Conservation (phyloP, 1,140 invertebrate genomes). For the Venustaconcha ellipsiformis region DNA sequence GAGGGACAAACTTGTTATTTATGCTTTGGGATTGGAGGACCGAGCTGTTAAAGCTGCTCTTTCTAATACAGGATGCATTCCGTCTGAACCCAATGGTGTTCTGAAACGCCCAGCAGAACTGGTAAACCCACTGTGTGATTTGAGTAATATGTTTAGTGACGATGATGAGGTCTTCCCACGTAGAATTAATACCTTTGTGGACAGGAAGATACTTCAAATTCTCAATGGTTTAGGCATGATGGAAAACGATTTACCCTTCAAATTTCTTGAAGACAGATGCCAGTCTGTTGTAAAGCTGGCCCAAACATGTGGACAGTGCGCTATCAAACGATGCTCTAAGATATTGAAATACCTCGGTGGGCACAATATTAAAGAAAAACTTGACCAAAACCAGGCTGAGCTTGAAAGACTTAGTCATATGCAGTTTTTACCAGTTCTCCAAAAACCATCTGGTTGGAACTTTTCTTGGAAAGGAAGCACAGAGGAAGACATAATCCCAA, state of each 20-base stretch:
- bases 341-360: slow-evolving; percentile 28
- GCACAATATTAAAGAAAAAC: neutral
- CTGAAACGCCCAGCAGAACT: slow-evolving; percentile 8
- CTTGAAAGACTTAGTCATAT: slow-evolving; percentile 12
- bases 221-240: slow-evolving; percentile 36
- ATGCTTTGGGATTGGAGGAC: slow-evolving; percentile 12
- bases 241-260: slow-evolving; percentile 16
- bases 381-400: slow-evolving; percentile 3
- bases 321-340: slow-evolving; percentile 11
- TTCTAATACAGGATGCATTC: slow-evolving; percentile 5
- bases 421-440: slow-evolving; percentile 32
- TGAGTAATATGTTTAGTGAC: neutral
- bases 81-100: slow-evolving; percentile 5
- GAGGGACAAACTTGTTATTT: neutral
- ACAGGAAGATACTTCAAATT: neutral
- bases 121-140: slow-evolving; percentile 4
- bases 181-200: slow-evolving; percentile 8
- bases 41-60: slow-evolving; percentile 20
- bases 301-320: slow-evolving; percentile 3
- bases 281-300: slow-evolving; percentile 7
- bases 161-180: slow-evolving; percentile 17
- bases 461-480: slow-evolving; percentile 22
- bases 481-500: neutral
- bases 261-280: slow-evolving; percentile 26
- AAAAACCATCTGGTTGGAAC: slow-evolving; percentile 33